Evolutionary conservation across 37 sponge, comb jelly and placozoan species (phyloP).

Genomic region (Chondrosia reniformis): DNA sequence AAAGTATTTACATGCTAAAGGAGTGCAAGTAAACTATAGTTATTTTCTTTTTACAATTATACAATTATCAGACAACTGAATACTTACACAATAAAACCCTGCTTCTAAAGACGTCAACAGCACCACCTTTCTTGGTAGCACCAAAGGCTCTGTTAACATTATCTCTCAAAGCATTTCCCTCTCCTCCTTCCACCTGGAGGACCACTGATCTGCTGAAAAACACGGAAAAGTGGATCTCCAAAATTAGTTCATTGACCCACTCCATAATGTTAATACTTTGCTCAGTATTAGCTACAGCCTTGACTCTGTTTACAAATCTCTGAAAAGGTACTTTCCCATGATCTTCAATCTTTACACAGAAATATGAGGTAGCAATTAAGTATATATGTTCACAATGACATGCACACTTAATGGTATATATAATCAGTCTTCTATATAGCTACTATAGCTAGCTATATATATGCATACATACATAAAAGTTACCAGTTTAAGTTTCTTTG

Average conservation of each 20-base stretch:
- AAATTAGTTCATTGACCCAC: neutral
- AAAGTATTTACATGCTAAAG: no score
- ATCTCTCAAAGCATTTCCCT: neutral
- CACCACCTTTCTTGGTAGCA: slow-evolving; percentile 16
- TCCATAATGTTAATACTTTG: neutral
- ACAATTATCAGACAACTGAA: neutral
- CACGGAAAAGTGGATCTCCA: neutral
- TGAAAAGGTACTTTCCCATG: no score
- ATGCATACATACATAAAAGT: no score
- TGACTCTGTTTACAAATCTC: neutral
- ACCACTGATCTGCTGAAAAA: neutral
- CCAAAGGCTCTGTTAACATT: neutral
- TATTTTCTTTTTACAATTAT: no score
- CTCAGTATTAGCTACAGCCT: neutral
- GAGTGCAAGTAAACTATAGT: no score
- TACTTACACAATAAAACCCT: neutral
- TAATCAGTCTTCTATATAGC: no score
- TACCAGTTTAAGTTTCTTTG: neutral
- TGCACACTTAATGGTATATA: no score
- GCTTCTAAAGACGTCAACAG: slow-evolving; percentile 8
- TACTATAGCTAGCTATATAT: no score
- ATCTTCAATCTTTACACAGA: no score
- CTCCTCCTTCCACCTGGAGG: slow-evolving; percentile 1
- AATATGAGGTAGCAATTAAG: no score
- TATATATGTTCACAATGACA: no score